Percentiles rank a stretch among this genome's conserved stretches.
phyloP scores from a whole-genome alignment of 2,888 invertebrate genomes.

The Scrobipalpa costella region DNA sequence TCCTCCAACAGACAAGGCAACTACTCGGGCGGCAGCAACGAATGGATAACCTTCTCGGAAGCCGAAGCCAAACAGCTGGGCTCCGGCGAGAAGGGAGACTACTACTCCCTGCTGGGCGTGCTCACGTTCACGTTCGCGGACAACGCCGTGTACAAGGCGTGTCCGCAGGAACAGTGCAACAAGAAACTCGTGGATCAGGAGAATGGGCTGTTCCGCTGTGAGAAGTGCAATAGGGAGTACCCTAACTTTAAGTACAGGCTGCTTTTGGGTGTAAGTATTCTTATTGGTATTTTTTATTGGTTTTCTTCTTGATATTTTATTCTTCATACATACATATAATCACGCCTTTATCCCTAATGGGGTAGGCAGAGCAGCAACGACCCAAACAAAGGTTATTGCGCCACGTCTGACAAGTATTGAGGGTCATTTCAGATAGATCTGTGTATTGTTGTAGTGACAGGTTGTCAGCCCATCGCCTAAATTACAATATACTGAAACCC shows the following conservation, averaged over 20 bases:
- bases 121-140: slow-evolving; percentile 89
- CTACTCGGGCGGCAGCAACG: slow-evolving; percentile 74
- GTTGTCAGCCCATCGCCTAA: too few relatives aligned
- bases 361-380: too few relatives aligned
- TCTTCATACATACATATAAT: too few relatives aligned
- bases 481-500: too few relatives aligned
- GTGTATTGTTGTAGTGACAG: too few relatives aligned
- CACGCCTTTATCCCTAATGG: too few relatives aligned
- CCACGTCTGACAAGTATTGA: too few relatives aligned
- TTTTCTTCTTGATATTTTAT: too few relatives aligned
- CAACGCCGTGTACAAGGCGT: slow-evolving; percentile 95
- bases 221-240: slow-evolving; percentile 94
- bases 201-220: slow-evolving; percentile 95
- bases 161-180: slow-evolving; percentile 93
- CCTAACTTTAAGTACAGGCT: slow-evolving; percentile 93
- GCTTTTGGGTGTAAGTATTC: slow-evolving; percentile 86
- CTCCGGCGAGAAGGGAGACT: slow-evolving; percentile 89
- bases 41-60: slow-evolving; percentile 90
- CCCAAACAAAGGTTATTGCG: too few relatives aligned
- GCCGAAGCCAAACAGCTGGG: slow-evolving; percentile 86
- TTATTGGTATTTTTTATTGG: too few relatives aligned
- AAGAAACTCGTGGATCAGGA: slow-evolving; percentile 96
- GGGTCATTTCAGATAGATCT: too few relatives aligned
- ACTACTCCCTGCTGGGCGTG: slow-evolving; percentile 89
- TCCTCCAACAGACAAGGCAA: slow-evolving; percentile 57